Conservation (phyloP, 2,113 vertebrate genomes). For the Dolichotis patagonum region DNA sequence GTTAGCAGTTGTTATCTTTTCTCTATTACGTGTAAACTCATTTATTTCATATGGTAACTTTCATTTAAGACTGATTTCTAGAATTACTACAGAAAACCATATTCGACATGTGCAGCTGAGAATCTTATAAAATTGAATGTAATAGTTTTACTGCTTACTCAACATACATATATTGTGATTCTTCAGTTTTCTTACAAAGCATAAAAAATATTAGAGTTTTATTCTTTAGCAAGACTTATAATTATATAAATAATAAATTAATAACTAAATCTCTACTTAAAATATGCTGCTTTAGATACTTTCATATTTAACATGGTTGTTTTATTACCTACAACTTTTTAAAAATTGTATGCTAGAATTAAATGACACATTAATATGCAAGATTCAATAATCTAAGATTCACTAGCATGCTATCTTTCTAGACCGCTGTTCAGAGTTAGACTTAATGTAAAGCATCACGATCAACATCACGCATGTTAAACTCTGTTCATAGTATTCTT, state of each 20-base stretch:
- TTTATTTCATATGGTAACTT: neutral
- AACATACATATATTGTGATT: neutral
- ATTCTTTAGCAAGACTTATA: neutral
- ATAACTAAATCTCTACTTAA: neutral
- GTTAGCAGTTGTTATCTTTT: neutral
- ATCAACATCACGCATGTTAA: neutral
- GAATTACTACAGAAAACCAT: neutral
- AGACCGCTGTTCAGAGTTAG: slow-evolving; percentile 50
- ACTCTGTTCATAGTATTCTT: neutral
- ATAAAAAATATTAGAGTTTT: neutral
- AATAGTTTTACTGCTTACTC: neutral
- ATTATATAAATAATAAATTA: neutral
- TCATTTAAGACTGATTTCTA: neutral
- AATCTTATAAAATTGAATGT: neutral
- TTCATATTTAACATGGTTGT: neutral
- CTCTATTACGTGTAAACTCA: neutral
- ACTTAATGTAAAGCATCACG: neutral
- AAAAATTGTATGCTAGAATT: slow-evolving; percentile 55
- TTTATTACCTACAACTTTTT: neutral
- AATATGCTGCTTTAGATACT: neutral
- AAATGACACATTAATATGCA: neutral
- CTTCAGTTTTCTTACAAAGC: neutral
- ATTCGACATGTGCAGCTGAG: neutral
- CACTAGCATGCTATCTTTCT: neutral
- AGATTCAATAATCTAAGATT: slow-evolving; percentile 59